Percentiles rank a stretch among this genome's conserved stretches.
Evolutionary conservation across 2,113 vertebrate species (phyloP).

Genomic region (Eublepharis macularius): DNA sequence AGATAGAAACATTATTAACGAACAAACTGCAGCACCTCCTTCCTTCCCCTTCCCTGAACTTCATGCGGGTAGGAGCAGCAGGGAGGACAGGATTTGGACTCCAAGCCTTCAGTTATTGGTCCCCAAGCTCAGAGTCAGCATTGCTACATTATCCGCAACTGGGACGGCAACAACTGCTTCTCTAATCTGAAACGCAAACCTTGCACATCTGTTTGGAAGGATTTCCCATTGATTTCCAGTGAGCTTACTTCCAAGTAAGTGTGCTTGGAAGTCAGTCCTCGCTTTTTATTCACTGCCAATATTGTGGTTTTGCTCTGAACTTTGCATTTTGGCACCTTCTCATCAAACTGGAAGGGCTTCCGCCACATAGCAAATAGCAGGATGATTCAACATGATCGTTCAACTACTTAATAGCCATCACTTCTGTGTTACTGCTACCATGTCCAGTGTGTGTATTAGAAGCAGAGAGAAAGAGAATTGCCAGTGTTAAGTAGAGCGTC

Average conservation of each 20-base stretch:
- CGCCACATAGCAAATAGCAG: neutral
- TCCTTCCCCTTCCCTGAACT: neutral
- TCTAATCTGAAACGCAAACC: neutral
- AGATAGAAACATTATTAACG: neutral
- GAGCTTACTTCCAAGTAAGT: neutral
- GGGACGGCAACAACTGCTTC: neutral
- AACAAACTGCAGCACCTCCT: neutral
- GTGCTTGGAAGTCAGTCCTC: neutral
- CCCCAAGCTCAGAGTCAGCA: neutral
- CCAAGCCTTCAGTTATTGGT: neutral
- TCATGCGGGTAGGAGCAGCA: neutral
- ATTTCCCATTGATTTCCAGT: neutral
- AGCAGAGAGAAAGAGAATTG: no score
- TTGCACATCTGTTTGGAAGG: neutral
- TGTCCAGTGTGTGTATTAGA: neutral
- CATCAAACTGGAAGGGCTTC: constrained; percentile 23
- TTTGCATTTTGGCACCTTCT: constrained; percentile 3
- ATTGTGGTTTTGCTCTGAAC: neutral
- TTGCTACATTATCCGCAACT: neutral
- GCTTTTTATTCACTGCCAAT: neutral
- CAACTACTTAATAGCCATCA: neutral
- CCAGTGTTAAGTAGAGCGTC: no score
- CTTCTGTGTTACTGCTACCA: neutral
- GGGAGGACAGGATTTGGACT: neutral
- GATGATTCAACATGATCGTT: neutral